Conservation (phyloP, 2,113 vertebrate genomes). For the Irena cyanogastra region DNA sequence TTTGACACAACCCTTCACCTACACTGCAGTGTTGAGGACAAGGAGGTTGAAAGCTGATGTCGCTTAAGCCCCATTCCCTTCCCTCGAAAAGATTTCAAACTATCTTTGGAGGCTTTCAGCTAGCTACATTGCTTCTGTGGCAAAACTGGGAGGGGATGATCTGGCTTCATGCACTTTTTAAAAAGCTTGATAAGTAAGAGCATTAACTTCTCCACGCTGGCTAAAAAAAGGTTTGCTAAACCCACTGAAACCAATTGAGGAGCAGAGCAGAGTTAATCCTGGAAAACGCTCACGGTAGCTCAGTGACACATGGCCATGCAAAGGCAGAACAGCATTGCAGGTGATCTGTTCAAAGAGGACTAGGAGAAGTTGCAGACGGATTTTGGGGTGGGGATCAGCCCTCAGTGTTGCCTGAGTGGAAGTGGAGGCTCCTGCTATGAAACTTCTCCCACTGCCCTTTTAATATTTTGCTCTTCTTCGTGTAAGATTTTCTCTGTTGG, state of each 20-base stretch:
- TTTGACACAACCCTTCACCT: neutral
- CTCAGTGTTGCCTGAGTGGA: neutral
- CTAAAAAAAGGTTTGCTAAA: conserved; percentile 64
- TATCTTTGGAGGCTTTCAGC: conserved; percentile 22
- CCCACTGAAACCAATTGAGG: conserved; percentile 38
- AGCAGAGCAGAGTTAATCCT: conserved; percentile 50
- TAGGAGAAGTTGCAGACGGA: neutral
- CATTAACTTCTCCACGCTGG: conserved; percentile 48
- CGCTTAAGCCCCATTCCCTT: neutral
- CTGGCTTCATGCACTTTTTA: conserved; percentile 40
- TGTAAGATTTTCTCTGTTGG: neutral
- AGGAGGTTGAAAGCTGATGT: neutral
- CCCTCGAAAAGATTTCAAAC: neutral
- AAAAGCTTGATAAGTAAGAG: conserved; percentile 63
- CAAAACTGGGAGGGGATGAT: conserved; percentile 54
- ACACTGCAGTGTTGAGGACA: neutral
- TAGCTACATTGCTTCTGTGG: neutral
- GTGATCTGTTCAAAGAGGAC: neutral
- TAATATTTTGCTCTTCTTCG: neutral
- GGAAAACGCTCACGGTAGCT: conserved; percentile 35
- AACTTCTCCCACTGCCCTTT: neutral
- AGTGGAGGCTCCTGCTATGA: neutral
- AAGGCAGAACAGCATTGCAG: neutral
- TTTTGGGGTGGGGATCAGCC: neutral
- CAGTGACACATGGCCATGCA: neutral